Percentiles rank a stretch among this genome's conserved stretches.
phyloP scores from a whole-genome alignment of 2,113 vertebrate genomes.

The Butorides virescens region DNA sequence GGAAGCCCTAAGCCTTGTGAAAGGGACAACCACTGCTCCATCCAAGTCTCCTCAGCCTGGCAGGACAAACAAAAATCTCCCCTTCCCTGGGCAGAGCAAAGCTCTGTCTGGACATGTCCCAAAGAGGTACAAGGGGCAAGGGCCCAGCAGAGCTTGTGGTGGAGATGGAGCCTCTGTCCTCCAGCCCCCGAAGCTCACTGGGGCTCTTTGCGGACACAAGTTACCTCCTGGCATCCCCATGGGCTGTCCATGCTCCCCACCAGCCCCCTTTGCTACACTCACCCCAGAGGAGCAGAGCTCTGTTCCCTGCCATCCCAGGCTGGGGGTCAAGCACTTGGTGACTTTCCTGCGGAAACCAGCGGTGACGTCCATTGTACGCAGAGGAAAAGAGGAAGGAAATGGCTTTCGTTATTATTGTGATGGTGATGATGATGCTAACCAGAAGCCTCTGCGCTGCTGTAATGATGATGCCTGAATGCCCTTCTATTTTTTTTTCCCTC shows the following conservation, averaged over 20 bases:
- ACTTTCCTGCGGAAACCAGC: background rate
- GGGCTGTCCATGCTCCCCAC: background rate
- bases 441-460: background rate
- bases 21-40: background rate
- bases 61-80: background rate
- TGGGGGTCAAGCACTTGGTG: background rate
- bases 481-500: background rate
- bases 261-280: background rate
- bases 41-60: background rate
- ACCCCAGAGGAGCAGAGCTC: background rate
- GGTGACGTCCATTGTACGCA: background rate
- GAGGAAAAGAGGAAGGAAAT: background rate
- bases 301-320: background rate
- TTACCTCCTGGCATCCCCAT: background rate
- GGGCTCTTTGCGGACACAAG: background rate
- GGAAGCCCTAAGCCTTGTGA: background rate
- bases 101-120: background rate
- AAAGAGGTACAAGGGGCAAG: background rate
- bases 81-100: background rate
- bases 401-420: background rate
- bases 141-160: background rate
- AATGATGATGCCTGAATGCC: background rate
- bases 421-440: background rate
- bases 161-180: background rate
- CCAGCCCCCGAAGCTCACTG: background rate